A percentile compares a stretch with the other conserved stretches of the same genome.
These are phyloP conservation scores for Rhabdophis nuchalis DNA, from an alignment of 2,797 vertebrate genomes.

Conservation along the genomic window DNA sequence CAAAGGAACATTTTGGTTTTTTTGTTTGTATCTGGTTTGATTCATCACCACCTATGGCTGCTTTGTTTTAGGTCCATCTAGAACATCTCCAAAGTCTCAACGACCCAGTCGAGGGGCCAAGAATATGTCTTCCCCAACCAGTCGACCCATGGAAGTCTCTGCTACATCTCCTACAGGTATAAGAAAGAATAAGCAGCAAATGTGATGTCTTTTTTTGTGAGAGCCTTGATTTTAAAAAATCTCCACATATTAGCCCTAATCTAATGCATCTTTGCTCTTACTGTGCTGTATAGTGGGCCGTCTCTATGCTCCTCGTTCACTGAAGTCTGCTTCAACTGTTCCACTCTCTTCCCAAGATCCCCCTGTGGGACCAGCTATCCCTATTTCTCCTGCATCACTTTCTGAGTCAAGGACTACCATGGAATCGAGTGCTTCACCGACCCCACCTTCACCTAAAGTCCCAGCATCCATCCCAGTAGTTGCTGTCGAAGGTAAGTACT, in stretches of 20 bases:
- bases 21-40: not conserved
- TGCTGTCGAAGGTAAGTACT: conserved; percentile 70
- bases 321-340: conserved; percentile 72
- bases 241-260: not conserved
- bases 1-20: not conserved
- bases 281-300: conserved; percentile 53
- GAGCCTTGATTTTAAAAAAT: not conserved
- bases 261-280: conserved; percentile 1
- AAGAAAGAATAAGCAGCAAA: not conserved
- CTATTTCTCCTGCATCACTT: conserved; percentile 54
- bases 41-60: not conserved
- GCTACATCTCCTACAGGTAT: conserved; percentile 63
- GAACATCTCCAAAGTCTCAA: conserved; percentile 83
- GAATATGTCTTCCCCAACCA: conserved; percentile 67
- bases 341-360: conserved; percentile 70
- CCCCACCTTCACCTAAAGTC: conserved; percentile 70
- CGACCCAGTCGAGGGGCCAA: conserved; percentile 74
- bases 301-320: conserved; percentile 70
- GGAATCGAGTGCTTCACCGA: conserved; percentile 55
- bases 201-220: not conserved
- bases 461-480: conserved; percentile 69
- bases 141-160: conserved; percentile 61
- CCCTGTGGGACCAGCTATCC: conserved; percentile 54
- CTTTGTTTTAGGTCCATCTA: conserved; percentile 70
- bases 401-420: conserved; percentile 46